phyloP scores from a whole-genome alignment of 2,888 invertebrate species.

The Anthophora plumipes region DNA sequence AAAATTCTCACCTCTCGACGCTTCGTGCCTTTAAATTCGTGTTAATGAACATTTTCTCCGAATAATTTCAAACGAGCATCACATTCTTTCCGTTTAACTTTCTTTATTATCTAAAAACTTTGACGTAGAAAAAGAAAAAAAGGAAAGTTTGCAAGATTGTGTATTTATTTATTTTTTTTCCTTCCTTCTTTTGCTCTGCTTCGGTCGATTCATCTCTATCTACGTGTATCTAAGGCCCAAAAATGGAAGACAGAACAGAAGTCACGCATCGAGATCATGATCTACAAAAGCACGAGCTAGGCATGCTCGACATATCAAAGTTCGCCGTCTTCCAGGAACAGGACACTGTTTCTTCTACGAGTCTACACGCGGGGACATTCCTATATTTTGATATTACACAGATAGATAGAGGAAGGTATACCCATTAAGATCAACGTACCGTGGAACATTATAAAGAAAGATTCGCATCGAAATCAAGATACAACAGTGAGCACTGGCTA shows the following conservation, averaged over 20 bases:
- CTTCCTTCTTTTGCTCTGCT: neutral
- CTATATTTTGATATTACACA: neutral
- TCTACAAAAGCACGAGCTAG: constrained; percentile 15
- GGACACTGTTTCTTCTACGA: neutral
- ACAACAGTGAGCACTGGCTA: neutral
- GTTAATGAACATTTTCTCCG: neutral
- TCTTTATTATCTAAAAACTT: too few species aligned
- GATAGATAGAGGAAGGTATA: constrained; percentile 1
- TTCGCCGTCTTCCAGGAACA: constrained; percentile 26
- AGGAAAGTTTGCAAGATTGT: neutral
- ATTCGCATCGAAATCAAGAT: constrained; percentile 45
- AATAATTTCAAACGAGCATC: too few species aligned
- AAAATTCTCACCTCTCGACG: neutral
- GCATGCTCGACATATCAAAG: constrained; percentile 35
- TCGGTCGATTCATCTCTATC: neutral
- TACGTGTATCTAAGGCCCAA: too few species aligned
- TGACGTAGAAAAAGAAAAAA: too few species aligned
- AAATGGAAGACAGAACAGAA: neutral
- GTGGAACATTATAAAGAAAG: constrained; percentile 5
- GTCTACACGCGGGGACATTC: neutral
- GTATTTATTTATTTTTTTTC: neutral
- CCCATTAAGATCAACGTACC: constrained; percentile 18
- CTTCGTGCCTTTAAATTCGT: neutral
- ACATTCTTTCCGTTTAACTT: too few species aligned
- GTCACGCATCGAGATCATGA: constrained; percentile 29